Evolutionary conservation across 2,888 invertebrate species (phyloP), one percentile per base, ranked within the genome.

Genomic region (Muscina levida): DNA sequence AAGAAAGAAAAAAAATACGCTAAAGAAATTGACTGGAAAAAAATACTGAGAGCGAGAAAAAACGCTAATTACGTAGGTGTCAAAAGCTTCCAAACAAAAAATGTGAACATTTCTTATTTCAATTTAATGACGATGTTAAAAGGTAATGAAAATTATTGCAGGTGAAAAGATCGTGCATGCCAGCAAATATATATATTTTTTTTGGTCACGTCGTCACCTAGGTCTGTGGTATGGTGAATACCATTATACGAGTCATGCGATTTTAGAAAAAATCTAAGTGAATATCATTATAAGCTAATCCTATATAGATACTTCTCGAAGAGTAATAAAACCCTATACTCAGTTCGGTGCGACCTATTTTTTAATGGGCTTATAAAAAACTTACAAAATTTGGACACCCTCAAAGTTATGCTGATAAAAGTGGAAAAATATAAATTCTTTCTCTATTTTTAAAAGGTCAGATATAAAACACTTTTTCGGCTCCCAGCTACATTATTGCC

Each of bases 61-160:
- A 77, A 77, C 53, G 67, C 77, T 72, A 82, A 79, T 81, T 82
- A 76, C 77, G 82, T 78, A 77, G 82, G 82, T 83, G 82, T 73
- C 75, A 79, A 82, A 77, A 80, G 76, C 79, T 73, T 59, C 44
- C 62, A 62, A 57, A 66, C 39, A 73, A 68, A 73, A 68, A 48
- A 66, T 66, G 68, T 72, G 65, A 74, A 75, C 44, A 62, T 37
- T 67, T 71, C 42, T 71, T 44, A 65, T 73, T 66, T 66, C 39
- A 26, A 39, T 76, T 76, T 71, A 72, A 79, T 72, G 79, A 79
- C 65, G 67, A 74, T 66, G 66, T 59, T 74, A 74, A 74, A 22
- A 66, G 70, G 46, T 51, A 42, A 44, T 74, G 57, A 67, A 72
- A 42, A 13, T 71, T 31, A 72, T 67, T 72, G 71, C 59, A 59